Conservation (phyloP, 1,140 invertebrate genomes). For the Drosophila saltans region DNA sequence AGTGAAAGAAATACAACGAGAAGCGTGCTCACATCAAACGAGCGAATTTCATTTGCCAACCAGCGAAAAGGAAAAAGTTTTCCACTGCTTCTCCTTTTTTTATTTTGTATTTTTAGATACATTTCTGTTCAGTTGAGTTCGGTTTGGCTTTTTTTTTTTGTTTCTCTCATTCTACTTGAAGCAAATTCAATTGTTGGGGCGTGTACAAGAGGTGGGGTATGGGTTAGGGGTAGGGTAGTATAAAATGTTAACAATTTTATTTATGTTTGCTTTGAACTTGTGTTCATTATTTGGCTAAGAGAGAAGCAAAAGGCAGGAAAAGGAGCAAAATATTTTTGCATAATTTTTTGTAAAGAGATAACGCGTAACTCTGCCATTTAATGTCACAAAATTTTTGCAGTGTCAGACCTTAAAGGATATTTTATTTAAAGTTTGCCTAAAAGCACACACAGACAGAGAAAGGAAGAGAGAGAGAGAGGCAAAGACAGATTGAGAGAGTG, state of each 20-base stretch:
- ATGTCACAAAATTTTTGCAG: conserved; percentile 23
- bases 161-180: conserved; percentile 17
- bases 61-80: conserved; percentile 76
- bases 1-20: conserved; percentile 40
- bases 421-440: conserved; percentile 9
- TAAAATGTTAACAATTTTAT: conserved; percentile 80
- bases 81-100: conserved; percentile 36
- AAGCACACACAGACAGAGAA: background rate
- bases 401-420: conserved; percentile 35
- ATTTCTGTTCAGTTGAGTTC: conserved; percentile 15
- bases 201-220: conserved; percentile 22
- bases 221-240: conserved; percentile 30
- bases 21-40: conserved; percentile 75
- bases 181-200: conserved; percentile 76
- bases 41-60: conserved; percentile 76
- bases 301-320: conserved; percentile 34
- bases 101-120: conserved; percentile 42
- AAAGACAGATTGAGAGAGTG: background rate
- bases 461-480: background rate
- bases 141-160: conserved; percentile 19
- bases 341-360: conserved; percentile 6
- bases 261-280: conserved; percentile 81
- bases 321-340: conserved; percentile 37
- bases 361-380: conserved; percentile 7
- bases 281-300: conserved; percentile 68